Conservation (phyloP, 2,888 invertebrate species). For the Petrolisthes manimaculis region DNA sequence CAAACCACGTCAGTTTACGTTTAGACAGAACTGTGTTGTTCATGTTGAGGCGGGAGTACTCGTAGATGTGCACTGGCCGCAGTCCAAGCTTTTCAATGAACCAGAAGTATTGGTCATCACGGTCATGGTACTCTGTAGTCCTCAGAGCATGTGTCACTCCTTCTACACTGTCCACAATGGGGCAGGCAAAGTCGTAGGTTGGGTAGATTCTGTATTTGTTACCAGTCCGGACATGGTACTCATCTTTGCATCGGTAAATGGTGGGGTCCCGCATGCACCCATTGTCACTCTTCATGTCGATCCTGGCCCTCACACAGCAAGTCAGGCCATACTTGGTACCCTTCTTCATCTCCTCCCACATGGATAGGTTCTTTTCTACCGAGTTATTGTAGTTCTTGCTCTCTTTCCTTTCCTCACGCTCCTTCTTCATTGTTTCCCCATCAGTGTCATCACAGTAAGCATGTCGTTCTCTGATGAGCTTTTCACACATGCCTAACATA, state of each 20-base stretch:
- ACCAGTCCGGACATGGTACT: conserved; percentile 93
- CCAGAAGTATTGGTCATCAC: conserved; percentile 98
- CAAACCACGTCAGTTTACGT: conserved; percentile 97
- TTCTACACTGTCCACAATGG: conserved; percentile 97
- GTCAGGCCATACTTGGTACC: conserved; percentile 84
- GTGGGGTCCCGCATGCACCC: conserved; percentile 98
- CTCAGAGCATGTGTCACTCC: conserved; percentile 96
- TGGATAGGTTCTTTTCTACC: conserved; percentile 83
- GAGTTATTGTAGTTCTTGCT: conserved; percentile 87
- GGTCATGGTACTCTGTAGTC: conserved; percentile 98
- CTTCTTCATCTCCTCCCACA: conserved; percentile 96
- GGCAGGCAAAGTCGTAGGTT: conserved; percentile 99
- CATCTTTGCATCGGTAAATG: conserved; percentile 97
- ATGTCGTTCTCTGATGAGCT: conserved; percentile 86
- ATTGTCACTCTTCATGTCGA: conserved; percentile 95
- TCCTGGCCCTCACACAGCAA: conserved; percentile 96
- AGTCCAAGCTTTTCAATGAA: conserved; percentile 88
- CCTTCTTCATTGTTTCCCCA: conserved; percentile 92
- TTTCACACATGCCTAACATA: conserved; percentile 88
- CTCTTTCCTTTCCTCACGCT: conserved; percentile 89
- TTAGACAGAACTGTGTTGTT: conserved; percentile 98
- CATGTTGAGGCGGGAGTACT: conserved; percentile 96
- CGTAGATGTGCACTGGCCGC: conserved; percentile 94
- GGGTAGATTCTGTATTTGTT: conserved; percentile 98
- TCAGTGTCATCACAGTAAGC: conserved; percentile 98